Evolutionary conservation across 1,140 invertebrate species (phyloP), one percentile per base, ranked within the genome.

Genomic region (Zaprionus ghesquierei): DNA sequence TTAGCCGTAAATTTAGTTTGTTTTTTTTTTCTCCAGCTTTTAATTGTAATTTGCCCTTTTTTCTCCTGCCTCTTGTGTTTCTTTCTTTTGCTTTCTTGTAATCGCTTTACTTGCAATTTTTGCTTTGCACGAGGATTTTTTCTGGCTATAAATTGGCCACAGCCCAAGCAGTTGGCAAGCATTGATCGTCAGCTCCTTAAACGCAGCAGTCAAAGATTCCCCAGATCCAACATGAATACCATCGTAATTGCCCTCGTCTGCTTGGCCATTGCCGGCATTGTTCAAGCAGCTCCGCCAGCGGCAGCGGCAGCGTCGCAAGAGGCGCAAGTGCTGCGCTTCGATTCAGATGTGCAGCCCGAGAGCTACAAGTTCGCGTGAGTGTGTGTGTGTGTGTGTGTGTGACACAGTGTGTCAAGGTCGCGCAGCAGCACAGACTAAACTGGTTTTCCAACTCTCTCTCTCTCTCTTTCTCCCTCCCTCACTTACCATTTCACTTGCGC

Each of bases 361-460:
- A 64, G 82, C 69, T 87, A 89, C 41, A 87, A 87, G 59, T 87
- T 82, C 62, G 73, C 53, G 82, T 87, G 75, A 87, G 79, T 77
- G 31, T 9, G n/a, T n/a, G n/a, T n/a, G n/a, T n/a, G 73, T 50
- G 82, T 87, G 75, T 82, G 79, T 77, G 31, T 9, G 20, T 23
- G 31, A 0, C 20, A 27, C 50, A 71, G 50, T 87, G 76, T 82
- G 82, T 74, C 82, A 87, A 82, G 82, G 75, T 66, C 79, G 44
- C 27, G 9, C 2, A 3, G 5, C 27, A 27, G n/a, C 12, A 18
- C 10, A 46, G 9, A 71, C 56, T 60, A 56, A 71, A 79, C 76
- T 65, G 75, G 70, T 78, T 79, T 72, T 41, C 51, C 23, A 15
- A n/a, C n/a, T n/a, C 20, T 31, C 18, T 53, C 13, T 62, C 20